Base-by-base conservation (phyloP, 2,888 invertebrate genomes). In the Gryllus longicercus region DNA sequence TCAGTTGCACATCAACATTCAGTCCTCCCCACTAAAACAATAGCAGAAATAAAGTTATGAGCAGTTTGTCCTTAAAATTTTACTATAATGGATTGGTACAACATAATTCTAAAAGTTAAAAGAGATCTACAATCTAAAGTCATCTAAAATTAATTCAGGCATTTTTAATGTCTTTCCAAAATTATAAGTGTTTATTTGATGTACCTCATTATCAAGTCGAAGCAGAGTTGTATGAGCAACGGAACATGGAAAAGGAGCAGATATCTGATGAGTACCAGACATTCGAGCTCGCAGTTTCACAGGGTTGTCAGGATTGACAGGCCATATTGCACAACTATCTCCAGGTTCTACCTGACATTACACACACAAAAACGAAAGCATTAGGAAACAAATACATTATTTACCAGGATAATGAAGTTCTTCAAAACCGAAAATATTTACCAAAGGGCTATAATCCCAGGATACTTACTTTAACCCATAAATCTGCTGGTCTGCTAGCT, bases 321-420 rank as follows among this genome's bases (percentile, higher is more conserved):
- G 98, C 98, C 98, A 99, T 77, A 97, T 89, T 0, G 97, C 94
- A 38, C 93, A 88, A 85, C 95, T 94, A 84, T 93, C 89, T 38
- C 90, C 88, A 5, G 91, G 87, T 80, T 89, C 86, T 51, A 93
- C 88, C 88, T 89, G 38, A 38, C 5, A 38, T 38, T 38, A 38
- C 38, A 63, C 63, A 63, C 14, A n/a, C 4, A 63, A 63, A 18
- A 63, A 63, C 63, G 12, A 63, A 11, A 63, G 1, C 38, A 38
- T 38, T 38, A 38, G 38, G 38, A 5, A 38, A 38, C 4, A 38
- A 38, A 38, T 38, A 38, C 38, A 38, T 5, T 38, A 8, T 38
- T 38, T 8, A 38, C 38, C 38, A 5, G 5, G 4, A 38, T 63
- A 14, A 63, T 1, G 12, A n/a, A 63, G 63, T 18, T 63, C 16